These are phyloP conservation scores for Leptinotarsa undecemlineata DNA, from an alignment of 1,140 invertebrate species.

Conservation along the genomic window DNA sequence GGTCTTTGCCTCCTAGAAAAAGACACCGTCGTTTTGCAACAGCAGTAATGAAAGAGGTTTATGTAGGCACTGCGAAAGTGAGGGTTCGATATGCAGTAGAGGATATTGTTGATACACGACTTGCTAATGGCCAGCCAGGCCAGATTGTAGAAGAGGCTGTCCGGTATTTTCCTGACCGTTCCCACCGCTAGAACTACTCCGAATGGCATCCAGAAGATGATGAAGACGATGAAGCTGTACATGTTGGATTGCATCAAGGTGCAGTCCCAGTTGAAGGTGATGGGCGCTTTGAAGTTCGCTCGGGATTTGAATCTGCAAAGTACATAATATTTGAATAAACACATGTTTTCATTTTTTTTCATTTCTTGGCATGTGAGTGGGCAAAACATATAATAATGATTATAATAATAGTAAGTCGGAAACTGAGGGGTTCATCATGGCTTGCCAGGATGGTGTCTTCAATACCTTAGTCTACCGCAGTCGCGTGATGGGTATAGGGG, in stretches of 20 bases:
- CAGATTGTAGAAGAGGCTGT: conserved; percentile 64
- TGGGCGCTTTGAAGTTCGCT: conserved; percentile 65
- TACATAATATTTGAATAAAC: no score
- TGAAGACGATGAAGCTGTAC: conserved; percentile 67
- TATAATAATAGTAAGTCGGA: no score
- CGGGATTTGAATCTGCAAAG: conserved; percentile 50
- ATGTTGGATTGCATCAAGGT: conserved; percentile 68
- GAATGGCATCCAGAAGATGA: conserved; percentile 72
- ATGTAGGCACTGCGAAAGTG: conserved; percentile 77
- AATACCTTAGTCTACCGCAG: no score
- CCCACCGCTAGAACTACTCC: conserved; percentile 61
- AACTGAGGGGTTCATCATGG: no score
- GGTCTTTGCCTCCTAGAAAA: conserved; percentile 67
- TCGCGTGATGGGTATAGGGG: no score
- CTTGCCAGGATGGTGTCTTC: no score
- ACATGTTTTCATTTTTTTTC: no score
- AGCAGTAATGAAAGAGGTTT: conserved; percentile 80
- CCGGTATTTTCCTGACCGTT: conserved; percentile 57
- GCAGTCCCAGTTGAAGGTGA: conserved; percentile 67
- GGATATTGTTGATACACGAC: conserved; percentile 68
- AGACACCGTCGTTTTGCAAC: conserved; percentile 77
- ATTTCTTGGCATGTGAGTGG: no score
- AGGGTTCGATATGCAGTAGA: conserved; percentile 68
- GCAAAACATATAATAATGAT: no score
- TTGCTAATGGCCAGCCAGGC: conserved; percentile 73